These are phyloP conservation scores for Brachionus manjavacas DNA, from an alignment of 1,140 invertebrate species.

Conservation along the genomic window DNA sequence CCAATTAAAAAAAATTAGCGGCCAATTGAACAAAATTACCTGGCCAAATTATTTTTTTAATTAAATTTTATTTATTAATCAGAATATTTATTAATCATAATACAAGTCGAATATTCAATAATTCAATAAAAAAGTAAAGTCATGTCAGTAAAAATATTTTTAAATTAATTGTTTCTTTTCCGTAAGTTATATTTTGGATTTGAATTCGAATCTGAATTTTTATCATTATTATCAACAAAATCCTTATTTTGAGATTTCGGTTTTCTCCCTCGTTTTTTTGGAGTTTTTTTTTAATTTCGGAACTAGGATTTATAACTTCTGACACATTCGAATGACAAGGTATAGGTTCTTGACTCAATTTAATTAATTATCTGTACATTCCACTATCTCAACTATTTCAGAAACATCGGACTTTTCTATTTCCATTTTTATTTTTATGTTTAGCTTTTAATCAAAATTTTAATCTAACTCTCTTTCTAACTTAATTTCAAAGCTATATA, in stretches of 20 bases:
- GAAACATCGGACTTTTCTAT: background rate
- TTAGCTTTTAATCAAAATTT: background rate
- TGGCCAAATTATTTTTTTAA: background rate
- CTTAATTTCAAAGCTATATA: background rate
- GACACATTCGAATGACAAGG: too few relatives aligned
- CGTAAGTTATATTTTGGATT: background rate
- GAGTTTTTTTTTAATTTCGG: too few relatives aligned
- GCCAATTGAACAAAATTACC: background rate
- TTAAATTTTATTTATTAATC: background rate
- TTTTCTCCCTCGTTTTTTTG: too few relatives aligned
- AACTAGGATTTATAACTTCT: too few relatives aligned
- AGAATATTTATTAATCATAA: background rate
- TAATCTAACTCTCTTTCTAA: background rate
- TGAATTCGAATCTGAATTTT: too few relatives aligned
- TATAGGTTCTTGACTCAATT: too few relatives aligned
- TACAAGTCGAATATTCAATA: background rate
- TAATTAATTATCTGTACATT: too few relatives aligned
- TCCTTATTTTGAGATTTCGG: too few relatives aligned
- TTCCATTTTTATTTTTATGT: conserved; percentile 1
- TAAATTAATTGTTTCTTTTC: background rate
- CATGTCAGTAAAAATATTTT: background rate
- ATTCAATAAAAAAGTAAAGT: background rate
- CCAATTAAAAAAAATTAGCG: background rate
- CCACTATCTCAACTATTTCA: too few relatives aligned
- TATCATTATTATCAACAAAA: too few relatives aligned